Base-by-base conservation (phyloP, 2,888 invertebrate genomes). In the Lampropteryx suffumata region DNA sequence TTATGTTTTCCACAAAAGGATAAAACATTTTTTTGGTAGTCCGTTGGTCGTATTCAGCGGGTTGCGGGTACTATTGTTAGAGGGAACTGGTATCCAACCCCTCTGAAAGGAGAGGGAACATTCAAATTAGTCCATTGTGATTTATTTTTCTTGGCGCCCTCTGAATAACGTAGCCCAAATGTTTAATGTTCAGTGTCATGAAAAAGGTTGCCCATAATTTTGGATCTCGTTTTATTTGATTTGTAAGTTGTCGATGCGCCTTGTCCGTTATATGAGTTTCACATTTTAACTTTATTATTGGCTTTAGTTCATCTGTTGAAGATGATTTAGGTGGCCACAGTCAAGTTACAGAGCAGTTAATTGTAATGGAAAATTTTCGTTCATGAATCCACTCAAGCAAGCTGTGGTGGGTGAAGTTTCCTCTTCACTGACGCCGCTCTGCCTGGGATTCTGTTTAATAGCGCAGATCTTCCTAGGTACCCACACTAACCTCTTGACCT, bases 101-200 rank as follows among this genome's bases (percentile, higher is more conserved):
- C 66, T 72, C 71, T 73, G 70, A 76, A 77, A 81, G 50, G 51
- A 73, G 76, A 68, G 76, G 75, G 81, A 84, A 84, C 81, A 84
- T 84, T 82, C 77, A 85, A 86, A 86, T 86, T 83, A 81, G 78
- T 76, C 77, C 72, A 82, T 81, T 84, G 80, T 85, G 79, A 74
- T 76, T 78, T 78, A 74, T 82, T 79, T 79, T 82, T 79, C 75
- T 77, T 76, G 67, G 72, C 64, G 59, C 59, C 68, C 64, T 68
- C 66, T 67, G 70, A 71, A 75, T 72, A 75, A 75, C 71, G 71
- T 69, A 69, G 57, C 62, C 62, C 58, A 59, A 62, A 62, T 67
- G 66, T 65, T 68, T 66, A 67, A 69, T 73, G 76, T 73, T 74
- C 73, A 77, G 71, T 75, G 72, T 74, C 70, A 69, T 58, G 63